phyloP scores from a whole-genome alignment of 1,140 invertebrate species.

The Drosophila parabipectinata region DNA sequence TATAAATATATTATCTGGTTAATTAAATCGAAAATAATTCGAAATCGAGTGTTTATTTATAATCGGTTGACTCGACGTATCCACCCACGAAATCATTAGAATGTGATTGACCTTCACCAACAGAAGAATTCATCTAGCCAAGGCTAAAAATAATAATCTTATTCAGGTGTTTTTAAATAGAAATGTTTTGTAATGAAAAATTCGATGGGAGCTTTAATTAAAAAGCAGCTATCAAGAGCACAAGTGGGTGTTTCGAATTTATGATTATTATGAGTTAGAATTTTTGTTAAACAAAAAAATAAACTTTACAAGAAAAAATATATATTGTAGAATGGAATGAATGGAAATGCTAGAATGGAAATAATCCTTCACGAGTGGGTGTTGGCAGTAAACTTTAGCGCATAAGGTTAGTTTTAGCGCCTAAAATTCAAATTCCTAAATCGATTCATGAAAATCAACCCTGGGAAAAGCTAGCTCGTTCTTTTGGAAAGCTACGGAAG shows the following conservation, averaged over 20 bases:
- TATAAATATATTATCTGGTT: constrained; percentile 55
- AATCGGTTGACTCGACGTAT: constrained; percentile 5
- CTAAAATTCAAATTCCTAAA: constrained; percentile 11
- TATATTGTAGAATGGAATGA: too few relatives aligned
- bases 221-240: not conserved
- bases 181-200: constrained; percentile 12
- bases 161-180: constrained; percentile 22
- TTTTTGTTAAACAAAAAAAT: too few relatives aligned
- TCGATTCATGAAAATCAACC: constrained; percentile 36
- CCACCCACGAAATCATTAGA: constrained; percentile 29
- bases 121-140: constrained; percentile 3
- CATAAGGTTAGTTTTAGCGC: too few relatives aligned
- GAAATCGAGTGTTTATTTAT: constrained; percentile 22
- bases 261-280: too few relatives aligned
- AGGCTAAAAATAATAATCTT: constrained; percentile 30
- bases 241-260: not conserved
- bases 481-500: constrained; percentile 17
- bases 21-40: constrained; percentile 37
- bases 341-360: too few relatives aligned
- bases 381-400: too few relatives aligned
- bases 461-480: constrained; percentile 24
- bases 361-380: too few relatives aligned
- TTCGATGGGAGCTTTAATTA: constrained; percentile 5
- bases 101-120: constrained; percentile 27
- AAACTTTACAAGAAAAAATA: too few relatives aligned